phyloP scores from a whole-genome alignment of 2,113 vertebrate genomes.

The Strigops habroptila region DNA sequence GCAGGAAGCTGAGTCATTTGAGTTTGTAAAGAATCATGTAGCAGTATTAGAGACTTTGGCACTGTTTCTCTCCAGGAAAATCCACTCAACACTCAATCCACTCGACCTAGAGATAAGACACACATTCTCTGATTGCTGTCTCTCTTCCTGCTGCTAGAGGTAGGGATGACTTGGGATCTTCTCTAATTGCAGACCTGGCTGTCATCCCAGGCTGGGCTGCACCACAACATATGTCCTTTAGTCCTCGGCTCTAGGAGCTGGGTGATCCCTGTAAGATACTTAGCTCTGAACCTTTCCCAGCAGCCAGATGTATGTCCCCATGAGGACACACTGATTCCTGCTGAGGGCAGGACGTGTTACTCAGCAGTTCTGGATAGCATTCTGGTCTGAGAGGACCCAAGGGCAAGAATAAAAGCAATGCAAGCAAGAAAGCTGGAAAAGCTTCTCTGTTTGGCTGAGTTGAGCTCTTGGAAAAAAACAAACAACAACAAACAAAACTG shows the following conservation, averaged over 20 bases:
- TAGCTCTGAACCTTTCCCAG: background rate
- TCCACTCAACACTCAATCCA: background rate
- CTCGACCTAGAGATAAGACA: background rate
- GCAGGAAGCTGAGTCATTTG: background rate
- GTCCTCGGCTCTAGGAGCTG: background rate
- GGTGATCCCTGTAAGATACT: background rate
- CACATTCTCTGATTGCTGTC: background rate
- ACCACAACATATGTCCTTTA: background rate
- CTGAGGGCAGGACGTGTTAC: background rate
- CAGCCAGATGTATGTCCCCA: background rate
- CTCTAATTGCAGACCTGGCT: slow-evolving; percentile 20
- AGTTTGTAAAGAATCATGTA: background rate
- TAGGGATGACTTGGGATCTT: background rate
- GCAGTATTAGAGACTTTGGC: background rate
- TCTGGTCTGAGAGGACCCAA: background rate
- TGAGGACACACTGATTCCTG: background rate
- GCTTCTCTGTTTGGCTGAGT: background rate
- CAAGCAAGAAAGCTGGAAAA: slow-evolving; percentile 14
- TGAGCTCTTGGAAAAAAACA: background rate
- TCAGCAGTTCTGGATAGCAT: background rate
- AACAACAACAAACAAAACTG: background rate
- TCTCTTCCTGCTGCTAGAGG: background rate
- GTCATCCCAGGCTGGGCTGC: background rate
- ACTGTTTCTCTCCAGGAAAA: background rate
- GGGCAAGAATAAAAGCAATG: background rate